These are phyloP conservation scores for Punctoribates punctum DNA, from an alignment of 2,888 invertebrate species.

Conservation along the genomic window DNA sequence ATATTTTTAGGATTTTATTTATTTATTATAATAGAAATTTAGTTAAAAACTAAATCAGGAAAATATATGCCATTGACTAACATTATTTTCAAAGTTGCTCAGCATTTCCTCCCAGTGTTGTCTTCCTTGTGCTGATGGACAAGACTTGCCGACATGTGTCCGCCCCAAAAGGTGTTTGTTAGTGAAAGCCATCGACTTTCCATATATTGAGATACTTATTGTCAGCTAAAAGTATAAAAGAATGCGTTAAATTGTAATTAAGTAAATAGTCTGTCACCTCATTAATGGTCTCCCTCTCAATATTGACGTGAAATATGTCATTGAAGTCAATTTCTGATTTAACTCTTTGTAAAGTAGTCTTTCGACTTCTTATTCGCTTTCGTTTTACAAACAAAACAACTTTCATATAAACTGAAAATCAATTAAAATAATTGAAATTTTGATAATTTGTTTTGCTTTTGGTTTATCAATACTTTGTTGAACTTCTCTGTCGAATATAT, in stretches of 20 bases:
- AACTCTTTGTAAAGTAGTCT: conserved; percentile 50
- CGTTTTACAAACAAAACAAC: conserved; percentile 52
- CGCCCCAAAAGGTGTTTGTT: conserved; percentile 47
- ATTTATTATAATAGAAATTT: background rate
- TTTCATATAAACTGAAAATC: conserved; percentile 51
- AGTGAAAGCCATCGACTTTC: conserved; percentile 44
- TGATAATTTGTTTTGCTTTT: background rate
- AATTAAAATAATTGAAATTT: background rate
- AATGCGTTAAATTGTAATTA: background rate
- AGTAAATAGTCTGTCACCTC: conserved; percentile 42
- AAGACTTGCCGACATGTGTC: conserved; percentile 48
- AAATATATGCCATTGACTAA: conserved; percentile 32
- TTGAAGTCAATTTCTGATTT: conserved; percentile 51
- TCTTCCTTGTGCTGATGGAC: conserved; percentile 44
- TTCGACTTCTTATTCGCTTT: conserved; percentile 51
- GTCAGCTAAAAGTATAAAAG: background rate
- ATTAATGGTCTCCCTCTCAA: conserved; percentile 47
- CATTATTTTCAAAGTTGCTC: conserved; percentile 38
- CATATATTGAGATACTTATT: conserved; percentile 46
- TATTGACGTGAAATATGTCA: conserved; percentile 52
- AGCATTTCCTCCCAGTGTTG: conserved; percentile 48
- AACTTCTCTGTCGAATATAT: conserved; percentile 45
- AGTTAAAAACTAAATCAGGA: background rate
- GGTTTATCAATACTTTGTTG: background rate
- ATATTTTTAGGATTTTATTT: no score